phyloP scores from a whole-genome alignment of 2,113 vertebrate genomes.

The Myxocyprinus asiaticus region DNA sequence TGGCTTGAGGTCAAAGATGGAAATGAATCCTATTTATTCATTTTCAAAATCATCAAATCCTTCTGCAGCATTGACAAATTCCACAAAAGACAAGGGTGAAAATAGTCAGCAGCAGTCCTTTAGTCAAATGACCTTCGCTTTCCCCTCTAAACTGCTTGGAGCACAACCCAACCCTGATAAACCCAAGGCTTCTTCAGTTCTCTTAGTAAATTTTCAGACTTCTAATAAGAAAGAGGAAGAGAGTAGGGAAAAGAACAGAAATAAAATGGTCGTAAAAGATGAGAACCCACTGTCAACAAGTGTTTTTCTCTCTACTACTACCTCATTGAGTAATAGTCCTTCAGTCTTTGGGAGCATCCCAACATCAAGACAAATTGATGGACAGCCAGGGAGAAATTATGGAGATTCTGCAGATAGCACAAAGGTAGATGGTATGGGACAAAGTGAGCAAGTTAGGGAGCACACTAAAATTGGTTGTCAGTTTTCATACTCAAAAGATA shows the following conservation, averaged over 20 bases:
- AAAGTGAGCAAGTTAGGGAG: background rate
- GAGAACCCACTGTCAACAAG: slow-evolving; percentile 1
- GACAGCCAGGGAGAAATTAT: background rate
- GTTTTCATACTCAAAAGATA: background rate
- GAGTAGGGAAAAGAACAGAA: background rate
- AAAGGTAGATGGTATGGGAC: background rate
- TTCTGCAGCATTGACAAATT: slow-evolving; percentile 9
- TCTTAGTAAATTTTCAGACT: background rate
- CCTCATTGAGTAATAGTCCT: slow-evolving; percentile 19
- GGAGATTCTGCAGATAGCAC: background rate
- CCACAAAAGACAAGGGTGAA: background rate
- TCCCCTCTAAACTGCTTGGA: background rate
- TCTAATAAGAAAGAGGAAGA: background rate
- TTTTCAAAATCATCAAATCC: slow-evolving; percentile 14
- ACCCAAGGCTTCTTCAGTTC: background rate
- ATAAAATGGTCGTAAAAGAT: background rate
- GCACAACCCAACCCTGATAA: background rate
- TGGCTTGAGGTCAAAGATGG: background rate
- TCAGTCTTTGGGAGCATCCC: background rate
- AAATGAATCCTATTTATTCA: background rate
- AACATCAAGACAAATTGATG: background rate
- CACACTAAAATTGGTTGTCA: background rate
- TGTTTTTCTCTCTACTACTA: background rate
- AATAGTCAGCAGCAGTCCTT: background rate
- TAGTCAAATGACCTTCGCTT: background rate